Conservation (phyloP, 2,888 invertebrate genomes). For the Chrysopilus asiliformis region DNA sequence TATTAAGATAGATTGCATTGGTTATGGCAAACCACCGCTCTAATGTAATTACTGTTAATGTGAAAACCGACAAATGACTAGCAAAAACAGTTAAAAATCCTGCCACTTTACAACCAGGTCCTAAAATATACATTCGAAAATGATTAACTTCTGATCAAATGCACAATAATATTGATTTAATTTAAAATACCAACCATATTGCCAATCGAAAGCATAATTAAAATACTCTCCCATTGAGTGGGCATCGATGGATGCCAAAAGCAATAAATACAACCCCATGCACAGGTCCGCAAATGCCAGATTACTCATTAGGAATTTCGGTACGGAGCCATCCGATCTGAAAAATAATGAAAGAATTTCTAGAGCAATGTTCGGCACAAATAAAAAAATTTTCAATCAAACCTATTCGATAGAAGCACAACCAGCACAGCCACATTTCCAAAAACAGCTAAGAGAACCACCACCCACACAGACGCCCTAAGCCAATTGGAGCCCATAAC, state of each 20-base stretch:
- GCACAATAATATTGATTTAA: background rate
- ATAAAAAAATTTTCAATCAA: constrained; percentile 1
- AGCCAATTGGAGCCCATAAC: constrained; percentile 74
- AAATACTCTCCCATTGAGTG: constrained; percentile 77
- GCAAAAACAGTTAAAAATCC: constrained; percentile 82
- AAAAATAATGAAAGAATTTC: constrained; percentile 1
- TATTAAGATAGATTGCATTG: constrained; percentile 69
- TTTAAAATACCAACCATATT: no score
- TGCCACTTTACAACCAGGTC: constrained; percentile 69
- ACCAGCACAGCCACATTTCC: constrained; percentile 73
- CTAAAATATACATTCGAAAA: no score
- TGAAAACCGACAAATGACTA: constrained; percentile 75
- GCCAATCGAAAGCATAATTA: constrained; percentile 84
- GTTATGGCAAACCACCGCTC: constrained; percentile 78
- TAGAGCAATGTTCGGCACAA: no score
- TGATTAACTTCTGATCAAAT: no score
- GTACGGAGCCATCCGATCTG: constrained; percentile 44
- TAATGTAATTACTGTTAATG: constrained; percentile 71
- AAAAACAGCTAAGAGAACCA: constrained; percentile 64
- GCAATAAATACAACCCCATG: constrained; percentile 70
- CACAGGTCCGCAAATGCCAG: constrained; percentile 80
- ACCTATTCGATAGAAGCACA: constrained; percentile 52
- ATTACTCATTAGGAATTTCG: constrained; percentile 65
- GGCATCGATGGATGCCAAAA: constrained; percentile 72
- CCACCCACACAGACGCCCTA: constrained; percentile 74